Conservation (phyloP, 2,113 vertebrate species). For the Notarius quadriscutis region DNA sequence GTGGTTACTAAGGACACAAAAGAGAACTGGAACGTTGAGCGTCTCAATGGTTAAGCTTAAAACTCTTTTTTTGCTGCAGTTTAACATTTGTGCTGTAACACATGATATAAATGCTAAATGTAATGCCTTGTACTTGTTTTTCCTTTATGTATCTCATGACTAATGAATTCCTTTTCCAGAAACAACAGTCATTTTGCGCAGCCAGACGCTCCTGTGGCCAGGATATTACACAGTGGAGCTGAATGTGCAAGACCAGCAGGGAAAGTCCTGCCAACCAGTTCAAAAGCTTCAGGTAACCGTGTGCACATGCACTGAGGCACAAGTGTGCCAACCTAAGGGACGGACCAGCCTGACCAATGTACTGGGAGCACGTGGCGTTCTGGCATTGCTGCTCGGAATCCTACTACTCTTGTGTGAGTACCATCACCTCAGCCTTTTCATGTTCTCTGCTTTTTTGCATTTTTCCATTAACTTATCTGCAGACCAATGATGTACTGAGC, state of each 20-base stretch:
- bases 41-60: constrained; percentile 74
- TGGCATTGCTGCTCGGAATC: constrained; percentile 81
- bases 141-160: neutral
- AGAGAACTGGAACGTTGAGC: constrained; percentile 77
- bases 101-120: neutral
- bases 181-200: constrained; percentile 66
- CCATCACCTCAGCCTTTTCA: neutral
- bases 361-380: constrained; percentile 74
- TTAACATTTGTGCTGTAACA: neutral
- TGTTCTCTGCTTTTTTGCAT: neutral
- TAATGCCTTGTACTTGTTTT: too few relatives aligned
- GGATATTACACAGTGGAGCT: constrained; percentile 64
- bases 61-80: neutral
- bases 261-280: constrained; percentile 60
- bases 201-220: constrained; percentile 65
- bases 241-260: constrained; percentile 71
- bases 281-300: constrained; percentile 66
- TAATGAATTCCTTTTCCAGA: constrained; percentile 42
- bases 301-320: constrained; percentile 60
- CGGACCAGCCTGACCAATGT: neutral
- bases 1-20: constrained; percentile 66
- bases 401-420: constrained; percentile 81
- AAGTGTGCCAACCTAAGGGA: neutral
- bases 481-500: neutral
- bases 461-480: neutral